These are phyloP conservation scores for Intellagama lesueurii DNA, from an alignment of 2,797 vertebrate genomes.

Conservation along the genomic window DNA sequence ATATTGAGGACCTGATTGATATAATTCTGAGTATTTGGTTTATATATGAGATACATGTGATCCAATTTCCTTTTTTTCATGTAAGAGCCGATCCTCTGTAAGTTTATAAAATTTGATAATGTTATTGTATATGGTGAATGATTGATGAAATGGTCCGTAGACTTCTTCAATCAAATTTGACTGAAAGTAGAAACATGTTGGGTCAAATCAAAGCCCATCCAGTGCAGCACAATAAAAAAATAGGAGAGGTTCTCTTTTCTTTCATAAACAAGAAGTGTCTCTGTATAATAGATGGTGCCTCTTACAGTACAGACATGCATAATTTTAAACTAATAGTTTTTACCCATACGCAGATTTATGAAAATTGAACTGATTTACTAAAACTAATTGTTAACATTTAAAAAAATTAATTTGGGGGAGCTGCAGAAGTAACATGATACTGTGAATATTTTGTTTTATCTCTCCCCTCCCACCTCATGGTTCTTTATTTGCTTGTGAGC, in stretches of 20 bases:
- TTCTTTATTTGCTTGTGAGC: neutral
- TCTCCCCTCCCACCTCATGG: neutral
- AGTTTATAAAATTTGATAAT: no score
- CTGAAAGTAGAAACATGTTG: neutral
- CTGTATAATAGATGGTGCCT: neutral
- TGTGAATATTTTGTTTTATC: neutral
- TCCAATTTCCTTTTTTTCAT: no score
- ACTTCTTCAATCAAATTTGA: no score
- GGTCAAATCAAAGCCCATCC: neutral
- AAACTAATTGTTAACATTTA: neutral
- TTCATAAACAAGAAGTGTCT: neutral
- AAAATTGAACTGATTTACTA: neutral
- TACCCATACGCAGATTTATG: neutral
- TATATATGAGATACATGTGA: no score
- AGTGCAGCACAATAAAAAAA: neutral
- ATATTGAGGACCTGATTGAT: no score
- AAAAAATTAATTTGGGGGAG: neutral
- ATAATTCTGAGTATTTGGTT: no score
- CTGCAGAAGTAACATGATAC: neutral
- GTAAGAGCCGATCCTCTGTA: no score
- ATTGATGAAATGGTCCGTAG: no score
- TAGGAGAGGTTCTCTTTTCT: neutral
- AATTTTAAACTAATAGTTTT: neutral
- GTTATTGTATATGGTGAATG: no score
- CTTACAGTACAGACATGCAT: neutral